Base-by-base conservation (phyloP, 2,797 vertebrate species). In the Coregonus sp. region DNA sequence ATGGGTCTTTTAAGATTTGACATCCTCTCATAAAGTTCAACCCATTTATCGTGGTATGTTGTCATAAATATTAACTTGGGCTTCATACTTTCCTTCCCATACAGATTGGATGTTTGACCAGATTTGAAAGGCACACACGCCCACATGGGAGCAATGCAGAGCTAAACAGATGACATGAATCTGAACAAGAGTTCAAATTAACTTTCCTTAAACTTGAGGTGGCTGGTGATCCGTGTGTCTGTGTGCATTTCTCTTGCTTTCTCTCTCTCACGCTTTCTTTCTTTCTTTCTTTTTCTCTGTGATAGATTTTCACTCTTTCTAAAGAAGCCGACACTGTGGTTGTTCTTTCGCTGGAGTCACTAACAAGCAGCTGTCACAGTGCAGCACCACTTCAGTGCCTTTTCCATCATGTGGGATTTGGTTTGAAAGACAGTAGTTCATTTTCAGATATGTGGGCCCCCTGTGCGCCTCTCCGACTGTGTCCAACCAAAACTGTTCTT, bases 281-380 rank as follows among this genome's bases (percentile, higher is more conserved):
- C 70, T 5, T 16, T 74, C 68, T 77, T 70, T 79, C 73, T 77
- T 78, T 86, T 75, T 35, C 59, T 71, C 50, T 51, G 56, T 70
- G 9, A 59, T 15, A 61, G 31, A 54, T 37, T n/a, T 76, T 66
- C 59, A 80, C 79, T 79, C 78, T 5, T 31, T 69, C 65, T 4
- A n/a, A 84, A 84, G 56, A 73, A 89, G 78, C 84, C 82, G 76
- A 75, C 65, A 15, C 12, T 59, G 7, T 51, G 15, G 84, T 81
- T 88, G 89, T 91, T 90, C 85, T 92, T 90, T 87, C 86, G 80
- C 88, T 86, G 84, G 86, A 91, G 88, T 89, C 86, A 80, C 90
- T 93, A 92, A 93, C 92, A 94, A 92, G 91, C 74, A 80, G 47
- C 89, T 82, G 88, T 91, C 90, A 90, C 86, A 87, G 84, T 77